Evolutionary conservation across 1,140 invertebrate genomes (phyloP).

Genomic region (Pollicipes pollicipes): DNA sequence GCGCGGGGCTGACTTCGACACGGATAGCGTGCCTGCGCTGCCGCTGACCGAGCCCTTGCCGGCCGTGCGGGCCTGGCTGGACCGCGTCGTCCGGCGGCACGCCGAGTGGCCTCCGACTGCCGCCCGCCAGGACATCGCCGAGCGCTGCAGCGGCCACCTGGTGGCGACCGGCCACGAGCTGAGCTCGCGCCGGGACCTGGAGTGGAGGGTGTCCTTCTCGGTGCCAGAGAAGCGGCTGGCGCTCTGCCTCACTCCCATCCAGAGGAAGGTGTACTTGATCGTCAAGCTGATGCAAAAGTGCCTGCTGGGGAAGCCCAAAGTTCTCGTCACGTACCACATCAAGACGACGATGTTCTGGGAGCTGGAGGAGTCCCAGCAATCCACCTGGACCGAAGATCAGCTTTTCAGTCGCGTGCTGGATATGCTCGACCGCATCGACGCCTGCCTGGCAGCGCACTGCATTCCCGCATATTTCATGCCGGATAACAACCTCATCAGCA

Average conservation of each 20-base stretch:
- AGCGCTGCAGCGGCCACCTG: background rate
- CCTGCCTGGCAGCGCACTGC: background rate
- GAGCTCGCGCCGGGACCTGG: background rate
- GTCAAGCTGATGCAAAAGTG: background rate
- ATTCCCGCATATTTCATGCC: background rate
- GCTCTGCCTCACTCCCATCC: background rate
- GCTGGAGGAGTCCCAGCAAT: background rate
- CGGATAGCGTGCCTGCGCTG: background rate
- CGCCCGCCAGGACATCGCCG: background rate
- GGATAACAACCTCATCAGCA: background rate
- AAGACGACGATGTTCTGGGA: background rate
- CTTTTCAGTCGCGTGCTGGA: background rate
- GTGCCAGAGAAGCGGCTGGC: background rate
- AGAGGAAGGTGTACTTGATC: background rate
- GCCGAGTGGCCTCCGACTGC: background rate
- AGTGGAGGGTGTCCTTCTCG: background rate
- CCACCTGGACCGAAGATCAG: background rate
- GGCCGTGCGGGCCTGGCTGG: background rate
- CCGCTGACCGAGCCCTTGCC: background rate
- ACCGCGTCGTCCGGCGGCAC: background rate
- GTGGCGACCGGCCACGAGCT: background rate
- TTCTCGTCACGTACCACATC: background rate
- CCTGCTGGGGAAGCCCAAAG: background rate
- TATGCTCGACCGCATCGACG: background rate
- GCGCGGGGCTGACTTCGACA: background rate